Evolutionary conservation across 2,797 vertebrate species (phyloP).

Genomic region (Cichlasoma orientale): DNA sequence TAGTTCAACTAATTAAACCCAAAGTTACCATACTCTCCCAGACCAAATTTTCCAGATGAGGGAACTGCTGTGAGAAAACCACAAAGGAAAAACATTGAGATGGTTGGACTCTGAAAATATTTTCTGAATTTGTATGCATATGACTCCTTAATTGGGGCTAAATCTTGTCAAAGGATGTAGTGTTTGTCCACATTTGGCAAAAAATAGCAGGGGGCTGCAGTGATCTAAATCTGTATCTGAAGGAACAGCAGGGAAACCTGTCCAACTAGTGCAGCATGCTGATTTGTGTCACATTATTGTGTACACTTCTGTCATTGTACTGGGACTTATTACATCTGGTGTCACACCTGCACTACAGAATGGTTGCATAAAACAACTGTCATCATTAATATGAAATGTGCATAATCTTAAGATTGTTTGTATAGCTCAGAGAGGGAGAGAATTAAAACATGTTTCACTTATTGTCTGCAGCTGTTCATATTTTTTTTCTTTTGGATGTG

Average conservation of each 20-base stretch:
- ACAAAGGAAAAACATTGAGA: slow-evolving; percentile 37
- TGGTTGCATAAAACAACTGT: background rate
- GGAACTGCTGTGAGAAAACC: slow-evolving; percentile 43
- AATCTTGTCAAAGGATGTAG: slow-evolving; percentile 52
- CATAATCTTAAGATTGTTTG: background rate
- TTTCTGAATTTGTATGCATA: slow-evolving; percentile 17
- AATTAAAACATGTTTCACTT: background rate
- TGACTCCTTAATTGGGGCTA: slow-evolving; percentile 56
- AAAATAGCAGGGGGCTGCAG: slow-evolving; percentile 29
- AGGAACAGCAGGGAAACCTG: slow-evolving; percentile 35
- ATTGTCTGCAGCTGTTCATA: background rate
- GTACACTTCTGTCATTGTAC: slow-evolving; percentile 1
- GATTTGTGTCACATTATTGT: slow-evolving; percentile 29
- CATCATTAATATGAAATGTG: background rate
- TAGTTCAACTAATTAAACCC: slow-evolving; percentile 72
- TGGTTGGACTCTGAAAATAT: slow-evolving; percentile 18
- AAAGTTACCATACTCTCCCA: slow-evolving; percentile 50
- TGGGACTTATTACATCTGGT: slow-evolving; percentile 1
- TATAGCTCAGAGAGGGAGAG: background rate
- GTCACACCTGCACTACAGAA: slow-evolving; percentile 17
- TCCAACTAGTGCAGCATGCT: slow-evolving; percentile 26
- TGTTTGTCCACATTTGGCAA: slow-evolving; percentile 54
- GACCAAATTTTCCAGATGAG: slow-evolving; percentile 59
- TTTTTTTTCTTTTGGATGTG: background rate
- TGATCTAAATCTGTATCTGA: slow-evolving; percentile 26